Base-by-base conservation (phyloP, 2,797 vertebrate genomes). In the Chromobotia macracanthus region DNA sequence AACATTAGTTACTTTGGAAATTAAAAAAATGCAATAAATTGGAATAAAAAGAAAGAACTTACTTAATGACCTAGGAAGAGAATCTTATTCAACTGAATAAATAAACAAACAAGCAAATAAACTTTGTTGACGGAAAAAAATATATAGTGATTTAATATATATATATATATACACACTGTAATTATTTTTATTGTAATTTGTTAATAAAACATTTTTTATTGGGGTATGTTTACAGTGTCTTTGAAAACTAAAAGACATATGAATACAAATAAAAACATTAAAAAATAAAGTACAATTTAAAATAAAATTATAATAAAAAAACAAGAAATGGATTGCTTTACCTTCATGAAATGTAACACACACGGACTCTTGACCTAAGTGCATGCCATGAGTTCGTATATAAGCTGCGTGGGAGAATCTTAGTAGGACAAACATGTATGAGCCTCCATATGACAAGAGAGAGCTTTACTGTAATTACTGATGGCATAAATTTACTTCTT, bases 331-430 rank as follows among this genome's bases (percentile, higher is more conserved):
- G 16, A 3, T 61, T 23, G 50, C 10, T 21, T 58, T 25, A 25
- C 66, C 28, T n/a, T 19, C 15, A 25, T 56, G 60, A 48, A 73
- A 65, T 77, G 9, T 56, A 28, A 60, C 46, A 51, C 58, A 38
- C 63, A 28, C 48, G 53, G 63, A 46, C 38, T 53, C 58, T 63
- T 67, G 78, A 87, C 83, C 81, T 78, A 83, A 88, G 87, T 83
- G 84, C 83, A 82, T 84, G 83, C 88, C 88, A 85, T 83, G 80
- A 60, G 84, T 83, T 87, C 87, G 89, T 89, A 90, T 88, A 87
- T 90, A 92, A 91, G 90, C 90, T 82, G 89, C 89, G 90, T 94
- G 92, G 91, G 92, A 94, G 92, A 90, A 90, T 93, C 89, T 93
- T 92, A 91, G 31, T 5, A 31, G 31, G 31, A 31, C 88, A 90